phyloP scores from a whole-genome alignment of 2,888 invertebrate genomes.

The Syrphus vitripennis region DNA sequence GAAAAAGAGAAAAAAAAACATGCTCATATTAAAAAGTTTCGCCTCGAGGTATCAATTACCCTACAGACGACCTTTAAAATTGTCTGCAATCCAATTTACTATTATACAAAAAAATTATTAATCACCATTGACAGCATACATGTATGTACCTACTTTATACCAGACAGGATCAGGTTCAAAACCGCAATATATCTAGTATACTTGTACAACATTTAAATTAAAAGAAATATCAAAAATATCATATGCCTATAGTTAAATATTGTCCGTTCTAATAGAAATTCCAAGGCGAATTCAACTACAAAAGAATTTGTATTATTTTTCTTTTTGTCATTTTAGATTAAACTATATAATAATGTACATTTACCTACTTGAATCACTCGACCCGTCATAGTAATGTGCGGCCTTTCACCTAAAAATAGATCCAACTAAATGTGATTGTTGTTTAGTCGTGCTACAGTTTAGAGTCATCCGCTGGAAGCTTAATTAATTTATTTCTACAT shows the following conservation, averaged over 20 bases:
- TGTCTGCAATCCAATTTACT: constrained; percentile 17
- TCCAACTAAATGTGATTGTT: background rate
- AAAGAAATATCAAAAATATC: background rate
- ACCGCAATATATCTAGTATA: background rate
- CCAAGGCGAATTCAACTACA: background rate
- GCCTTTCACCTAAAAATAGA: background rate
- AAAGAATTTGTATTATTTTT: background rate
- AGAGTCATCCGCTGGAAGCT: constrained; percentile 44
- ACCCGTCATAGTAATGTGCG: background rate
- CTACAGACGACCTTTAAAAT: constrained; percentile 4
- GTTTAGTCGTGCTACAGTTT: background rate
- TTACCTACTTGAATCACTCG: background rate
- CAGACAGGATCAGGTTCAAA: constrained; percentile 20
- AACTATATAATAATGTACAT: background rate
- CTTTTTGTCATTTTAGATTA: constrained; percentile 7
- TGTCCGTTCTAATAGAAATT: background rate
- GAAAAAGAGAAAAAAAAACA: background rate
- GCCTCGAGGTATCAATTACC: constrained; percentile 17
- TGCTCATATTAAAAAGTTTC: background rate
- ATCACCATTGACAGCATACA: background rate
- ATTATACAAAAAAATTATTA: background rate
- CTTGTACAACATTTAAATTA: background rate
- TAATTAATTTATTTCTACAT: constrained; percentile 58
- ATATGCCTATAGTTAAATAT: background rate
- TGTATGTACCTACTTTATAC: background rate